A percentile compares a stretch with the other conserved stretches of the same genome.
These are phyloP conservation scores for Pygoscelis adeliae DNA, from an alignment of 2,113 vertebrate species.

Conservation along the genomic window DNA sequence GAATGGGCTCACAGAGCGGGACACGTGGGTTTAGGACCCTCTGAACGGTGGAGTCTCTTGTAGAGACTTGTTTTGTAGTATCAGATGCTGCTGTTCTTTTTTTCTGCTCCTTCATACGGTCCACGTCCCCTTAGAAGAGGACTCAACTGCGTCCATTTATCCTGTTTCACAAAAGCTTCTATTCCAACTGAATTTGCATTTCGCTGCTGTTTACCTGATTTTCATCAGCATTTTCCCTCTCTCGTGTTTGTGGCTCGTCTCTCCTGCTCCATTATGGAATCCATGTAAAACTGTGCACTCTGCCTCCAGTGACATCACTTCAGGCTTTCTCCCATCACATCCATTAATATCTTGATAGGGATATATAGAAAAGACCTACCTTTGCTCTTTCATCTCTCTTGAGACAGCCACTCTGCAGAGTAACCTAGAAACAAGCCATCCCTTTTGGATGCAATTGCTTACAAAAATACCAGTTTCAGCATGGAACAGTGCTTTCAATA, in stretches of 20 bases:
- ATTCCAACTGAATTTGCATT: not conserved
- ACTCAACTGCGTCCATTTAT: not conserved
- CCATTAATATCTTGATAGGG: conserved; percentile 46
- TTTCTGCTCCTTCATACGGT: not conserved
- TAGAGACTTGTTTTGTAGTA: not conserved
- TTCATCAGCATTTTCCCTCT: not conserved
- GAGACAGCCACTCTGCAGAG: conserved; percentile 6
- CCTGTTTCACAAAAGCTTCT: not conserved
- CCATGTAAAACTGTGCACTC: not conserved
- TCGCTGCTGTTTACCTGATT: not conserved
- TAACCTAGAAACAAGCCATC: not conserved
- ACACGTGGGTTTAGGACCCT: not conserved
- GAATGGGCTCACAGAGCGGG: not conserved
- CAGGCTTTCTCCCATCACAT: not conserved
- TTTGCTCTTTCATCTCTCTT: conserved; percentile 43
- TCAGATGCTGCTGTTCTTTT: not conserved
- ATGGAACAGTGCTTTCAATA: not conserved
- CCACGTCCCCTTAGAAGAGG: not conserved
- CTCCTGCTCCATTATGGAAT: not conserved
- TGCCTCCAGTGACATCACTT: conserved; percentile 40
- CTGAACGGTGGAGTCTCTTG: not conserved
- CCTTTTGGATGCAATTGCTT: not conserved
- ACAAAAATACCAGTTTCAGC: not conserved
- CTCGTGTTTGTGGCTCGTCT: not conserved
- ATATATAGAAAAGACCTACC: conserved; percentile 2